These are phyloP conservation scores for Artibeus jamaicensis DNA, from an alignment of 2,797 vertebrate genomes.

Conservation along the genomic window DNA sequence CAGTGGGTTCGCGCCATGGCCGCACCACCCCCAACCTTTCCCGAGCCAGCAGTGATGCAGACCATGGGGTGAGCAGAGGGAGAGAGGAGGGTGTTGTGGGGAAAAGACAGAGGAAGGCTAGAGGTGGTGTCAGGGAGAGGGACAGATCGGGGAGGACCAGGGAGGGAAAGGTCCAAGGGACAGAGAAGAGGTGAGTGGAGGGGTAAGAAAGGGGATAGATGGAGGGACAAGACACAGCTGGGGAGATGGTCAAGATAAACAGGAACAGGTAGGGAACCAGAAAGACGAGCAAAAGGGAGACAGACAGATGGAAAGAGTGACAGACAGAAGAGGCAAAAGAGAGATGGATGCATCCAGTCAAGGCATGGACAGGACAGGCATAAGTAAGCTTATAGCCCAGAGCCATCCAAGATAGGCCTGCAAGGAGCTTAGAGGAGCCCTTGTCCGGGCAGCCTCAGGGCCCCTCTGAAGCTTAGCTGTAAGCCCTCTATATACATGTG, in stretches of 20 bases:
- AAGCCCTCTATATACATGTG: accelerated
- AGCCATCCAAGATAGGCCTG: not conserved
- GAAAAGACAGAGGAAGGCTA: not conserved
- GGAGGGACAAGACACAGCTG: not conserved
- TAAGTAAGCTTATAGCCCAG: not conserved
- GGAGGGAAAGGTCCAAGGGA: not conserved
- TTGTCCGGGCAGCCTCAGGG: not conserved
- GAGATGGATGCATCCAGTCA: not conserved
- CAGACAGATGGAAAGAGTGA: not conserved
- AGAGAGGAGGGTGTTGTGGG: not conserved
- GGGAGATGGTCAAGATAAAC: not conserved
- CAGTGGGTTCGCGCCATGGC: slow-evolving; percentile 59
- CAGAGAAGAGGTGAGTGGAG: not conserved
- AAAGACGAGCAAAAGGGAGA: no score
- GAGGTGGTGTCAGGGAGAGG: not conserved
- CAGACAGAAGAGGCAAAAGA: not conserved
- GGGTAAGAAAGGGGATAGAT: not conserved
- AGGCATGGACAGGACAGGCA: not conserved
- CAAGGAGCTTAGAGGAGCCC: not conserved
- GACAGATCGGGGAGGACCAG: no score
- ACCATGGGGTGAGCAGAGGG: slow-evolving; percentile 71
- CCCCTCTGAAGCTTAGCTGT: not conserved
- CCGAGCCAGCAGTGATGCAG: slow-evolving; percentile 83
- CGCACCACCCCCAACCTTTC: slow-evolving; percentile 82
- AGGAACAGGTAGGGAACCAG: not conserved